These are phyloP conservation scores for Paguma larvata DNA, from an alignment of 2,797 vertebrate genomes.

Conservation along the genomic window DNA sequence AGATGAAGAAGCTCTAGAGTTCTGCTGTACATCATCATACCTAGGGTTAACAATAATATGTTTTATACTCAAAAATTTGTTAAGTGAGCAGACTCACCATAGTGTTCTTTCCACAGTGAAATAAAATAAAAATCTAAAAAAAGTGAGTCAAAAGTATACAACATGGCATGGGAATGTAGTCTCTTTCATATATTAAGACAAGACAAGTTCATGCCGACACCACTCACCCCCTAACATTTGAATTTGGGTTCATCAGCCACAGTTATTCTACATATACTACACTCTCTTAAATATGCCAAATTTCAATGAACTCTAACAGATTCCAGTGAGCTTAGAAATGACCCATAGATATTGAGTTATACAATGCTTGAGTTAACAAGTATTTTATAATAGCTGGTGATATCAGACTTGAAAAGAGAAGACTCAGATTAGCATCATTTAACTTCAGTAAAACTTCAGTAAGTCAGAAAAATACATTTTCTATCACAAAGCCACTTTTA, in stretches of 20 bases:
- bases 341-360: not conserved
- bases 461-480: not conserved
- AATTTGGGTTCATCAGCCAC: not conserved
- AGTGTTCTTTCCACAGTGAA: not conserved
- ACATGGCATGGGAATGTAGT: not conserved
- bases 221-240: not conserved
- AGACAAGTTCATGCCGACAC: not conserved
- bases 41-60: too few species aligned
- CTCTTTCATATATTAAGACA: not conserved
- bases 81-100: not conserved
- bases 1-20: not conserved
- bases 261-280: not conserved
- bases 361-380: not conserved
- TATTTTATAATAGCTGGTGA: conserved; percentile 7
- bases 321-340: conserved; percentile 28
- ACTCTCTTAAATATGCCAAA: not conserved
- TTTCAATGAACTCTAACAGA: not conserved
- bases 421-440: not conserved
- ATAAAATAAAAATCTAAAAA: not conserved
- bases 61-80: not conserved
- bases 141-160: not conserved
- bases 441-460: not conserved
- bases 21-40: not conserved
- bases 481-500: not conserved
- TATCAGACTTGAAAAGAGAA: not conserved